A percentile compares a stretch with the other conserved stretches of the same genome.
Conservation (phyloP, 2,113 vertebrate species). For the Capreolus pygargus region DNA sequence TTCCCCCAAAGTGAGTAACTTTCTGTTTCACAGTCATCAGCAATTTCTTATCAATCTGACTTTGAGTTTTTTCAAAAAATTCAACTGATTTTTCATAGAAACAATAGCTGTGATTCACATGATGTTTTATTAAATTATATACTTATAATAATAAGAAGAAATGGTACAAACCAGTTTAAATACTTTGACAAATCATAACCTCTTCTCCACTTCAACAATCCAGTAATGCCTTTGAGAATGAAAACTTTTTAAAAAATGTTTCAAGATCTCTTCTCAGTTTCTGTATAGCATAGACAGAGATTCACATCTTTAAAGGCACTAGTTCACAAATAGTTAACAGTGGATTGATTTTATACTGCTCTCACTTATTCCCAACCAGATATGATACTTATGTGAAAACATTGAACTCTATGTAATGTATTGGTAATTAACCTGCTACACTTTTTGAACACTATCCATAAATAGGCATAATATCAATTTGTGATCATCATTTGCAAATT, state of each 20-base stretch:
- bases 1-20: background rate
- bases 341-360: background rate
- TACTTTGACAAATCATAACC: background rate
- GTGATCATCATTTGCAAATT: background rate
- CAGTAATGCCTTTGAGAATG: background rate
- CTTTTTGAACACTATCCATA: background rate
- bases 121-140: background rate
- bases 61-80: background rate
- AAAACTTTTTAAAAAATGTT: background rate
- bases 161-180: background rate
- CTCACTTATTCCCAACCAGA: background rate
- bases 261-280: background rate
- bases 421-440: background rate
- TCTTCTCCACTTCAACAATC: background rate
- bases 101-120: background rate
- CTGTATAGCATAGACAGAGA: background rate
- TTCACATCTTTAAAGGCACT: background rate
- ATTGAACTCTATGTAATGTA: background rate
- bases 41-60: background rate
- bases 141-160: background rate
- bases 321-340: background rate
- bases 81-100: slow-evolving; percentile 3
- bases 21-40: background rate
- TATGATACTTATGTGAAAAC: background rate
- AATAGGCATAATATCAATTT: background rate